Evolutionary conservation across 2,888 invertebrate genomes (phyloP).

Genomic region (Merodon equestris): DNA sequence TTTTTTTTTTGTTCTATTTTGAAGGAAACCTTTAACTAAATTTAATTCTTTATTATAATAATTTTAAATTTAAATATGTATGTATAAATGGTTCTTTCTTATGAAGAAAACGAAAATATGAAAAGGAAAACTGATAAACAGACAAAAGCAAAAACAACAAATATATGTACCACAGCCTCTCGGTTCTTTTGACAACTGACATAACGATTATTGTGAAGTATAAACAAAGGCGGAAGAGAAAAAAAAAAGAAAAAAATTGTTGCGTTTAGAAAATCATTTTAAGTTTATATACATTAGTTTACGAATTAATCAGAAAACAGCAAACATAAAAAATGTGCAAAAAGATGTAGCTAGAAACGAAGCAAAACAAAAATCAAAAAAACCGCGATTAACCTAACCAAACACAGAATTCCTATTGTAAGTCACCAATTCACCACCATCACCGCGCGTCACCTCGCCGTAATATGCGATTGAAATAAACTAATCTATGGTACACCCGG

Average conservation of each 20-base stretch:
- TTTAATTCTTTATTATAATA: slow-evolving; percentile 62
- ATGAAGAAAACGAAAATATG: slow-evolving; percentile 39
- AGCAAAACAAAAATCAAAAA: slow-evolving; percentile 7
- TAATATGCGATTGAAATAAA: no score
- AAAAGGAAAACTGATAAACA: background rate
- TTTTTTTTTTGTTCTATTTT: slow-evolving; percentile 36
- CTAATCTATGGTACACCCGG: no score
- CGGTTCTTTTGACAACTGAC: slow-evolving; percentile 37
- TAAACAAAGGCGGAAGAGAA: background rate
- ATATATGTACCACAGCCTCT: background rate
- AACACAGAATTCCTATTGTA: slow-evolving; percentile 28
- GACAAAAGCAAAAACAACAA: no score
- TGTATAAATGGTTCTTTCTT: slow-evolving; percentile 46
- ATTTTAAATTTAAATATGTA: slow-evolving; percentile 39
- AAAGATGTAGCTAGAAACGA: slow-evolving; percentile 4
- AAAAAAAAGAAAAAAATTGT: slow-evolving; percentile 8
- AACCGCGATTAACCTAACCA: slow-evolving; percentile 25
- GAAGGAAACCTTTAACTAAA: slow-evolving; percentile 51
- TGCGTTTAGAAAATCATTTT: slow-evolving; percentile 44
- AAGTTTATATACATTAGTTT: slow-evolving; percentile 14
- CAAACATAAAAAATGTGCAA: slow-evolving; percentile 20
- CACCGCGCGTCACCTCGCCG: no score
- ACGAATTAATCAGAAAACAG: slow-evolving; percentile 27
- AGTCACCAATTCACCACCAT: slow-evolving; percentile 21
- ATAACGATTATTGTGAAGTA: slow-evolving; percentile 6